A percentile compares a stretch with the other conserved stretches of the same genome.
Evolutionary conservation across 2,888 invertebrate genomes (phyloP).

Genomic region (Tipula confusa): DNA sequence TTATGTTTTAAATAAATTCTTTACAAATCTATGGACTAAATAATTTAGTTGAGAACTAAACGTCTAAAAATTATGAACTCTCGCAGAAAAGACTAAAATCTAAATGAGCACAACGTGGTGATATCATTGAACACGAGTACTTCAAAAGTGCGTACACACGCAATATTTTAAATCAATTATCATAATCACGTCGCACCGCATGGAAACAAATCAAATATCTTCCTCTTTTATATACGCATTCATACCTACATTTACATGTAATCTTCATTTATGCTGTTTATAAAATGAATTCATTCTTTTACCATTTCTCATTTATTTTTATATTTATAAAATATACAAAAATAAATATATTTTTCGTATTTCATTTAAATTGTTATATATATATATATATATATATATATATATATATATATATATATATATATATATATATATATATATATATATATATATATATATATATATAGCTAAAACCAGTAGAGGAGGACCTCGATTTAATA

Average conservation of each 20-base stretch:
- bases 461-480: background rate
- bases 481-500: slow-evolving; percentile 38
- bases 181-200: background rate
- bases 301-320: background rate
- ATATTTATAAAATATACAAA: background rate
- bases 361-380: background rate
- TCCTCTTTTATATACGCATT: background rate
- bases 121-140: too few relatives aligned
- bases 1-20: too few relatives aligned
- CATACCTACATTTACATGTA: background rate
- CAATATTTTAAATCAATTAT: background rate
- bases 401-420: background rate
- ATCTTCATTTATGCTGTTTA: background rate
- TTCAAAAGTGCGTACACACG: background rate
- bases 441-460: background rate
- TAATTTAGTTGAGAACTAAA: too few relatives aligned
- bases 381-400: background rate
- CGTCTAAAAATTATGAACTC: too few relatives aligned
- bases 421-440: background rate
- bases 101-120: too few relatives aligned
- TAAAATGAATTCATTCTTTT: background rate
- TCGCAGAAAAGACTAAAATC: too few relatives aligned
- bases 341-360: background rate
- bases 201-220: background rate
- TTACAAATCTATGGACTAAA: too few relatives aligned